phyloP scores from a whole-genome alignment of 2,888 invertebrate genomes.

The Caenorhabditis virilis region DNA sequence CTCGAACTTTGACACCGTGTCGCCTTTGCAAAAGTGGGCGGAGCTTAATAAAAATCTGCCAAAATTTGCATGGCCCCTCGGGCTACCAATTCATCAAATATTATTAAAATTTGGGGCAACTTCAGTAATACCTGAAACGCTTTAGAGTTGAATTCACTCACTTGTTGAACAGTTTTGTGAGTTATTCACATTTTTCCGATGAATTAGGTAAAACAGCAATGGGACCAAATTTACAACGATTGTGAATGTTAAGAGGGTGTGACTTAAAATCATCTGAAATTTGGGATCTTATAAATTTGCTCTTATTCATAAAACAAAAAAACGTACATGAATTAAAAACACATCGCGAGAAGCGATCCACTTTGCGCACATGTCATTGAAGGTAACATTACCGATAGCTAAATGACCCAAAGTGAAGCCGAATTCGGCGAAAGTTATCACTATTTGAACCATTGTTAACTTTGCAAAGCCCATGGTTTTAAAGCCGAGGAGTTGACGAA shows the following conservation, averaged over 20 bases:
- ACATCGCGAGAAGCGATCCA: conserved; percentile 24
- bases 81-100: no score
- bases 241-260: conserved; percentile 14
- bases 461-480: conserved; percentile 7
- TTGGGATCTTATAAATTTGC: no score
- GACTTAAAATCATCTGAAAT: conserved; percentile 22
- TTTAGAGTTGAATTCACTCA: no score
- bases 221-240: conserved; percentile 12
- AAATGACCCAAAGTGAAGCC: conserved; percentile 22
- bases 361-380: conserved; percentile 18
- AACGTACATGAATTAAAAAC: no score
- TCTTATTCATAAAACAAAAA: no score
- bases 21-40: no score
- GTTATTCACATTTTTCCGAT: conserved; percentile 5
- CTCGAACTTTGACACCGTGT: no score
- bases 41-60: no score
- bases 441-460: conserved; percentile 11
- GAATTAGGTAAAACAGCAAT: no score
- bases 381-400: conserved; percentile 16
- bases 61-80: no score
- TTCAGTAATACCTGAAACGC: no score
- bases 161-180: background rate
- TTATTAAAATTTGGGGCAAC: no score
- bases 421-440: conserved; percentile 10
- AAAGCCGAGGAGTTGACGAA: conserved; percentile 7